Percentiles rank a stretch among this genome's conserved stretches.
Conservation (phyloP, 2,888 invertebrate genomes). For the Cheilosia urbana region DNA sequence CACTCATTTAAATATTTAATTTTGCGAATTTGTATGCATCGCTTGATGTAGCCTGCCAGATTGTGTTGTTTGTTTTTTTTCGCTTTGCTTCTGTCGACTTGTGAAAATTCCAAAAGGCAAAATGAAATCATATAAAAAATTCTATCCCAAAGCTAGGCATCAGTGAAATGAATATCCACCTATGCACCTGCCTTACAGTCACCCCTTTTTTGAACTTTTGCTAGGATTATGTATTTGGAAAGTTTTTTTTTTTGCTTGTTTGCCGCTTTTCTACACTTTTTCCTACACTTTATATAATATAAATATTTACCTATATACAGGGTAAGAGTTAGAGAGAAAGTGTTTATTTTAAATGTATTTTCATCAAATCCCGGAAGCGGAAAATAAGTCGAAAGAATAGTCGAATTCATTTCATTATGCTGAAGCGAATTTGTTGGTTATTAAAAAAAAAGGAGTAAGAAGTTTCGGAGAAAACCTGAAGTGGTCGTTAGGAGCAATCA, state of each 20-base stretch:
- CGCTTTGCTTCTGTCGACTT: slow-evolving; percentile 4
- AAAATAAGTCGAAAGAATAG: slow-evolving; percentile 28
- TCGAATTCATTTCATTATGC: slow-evolving; percentile 43
- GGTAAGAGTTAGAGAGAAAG: too few relatives aligned
- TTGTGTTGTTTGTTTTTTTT: slow-evolving; percentile 42
- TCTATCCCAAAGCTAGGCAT: slow-evolving; percentile 10
- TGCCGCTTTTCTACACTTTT: background rate
- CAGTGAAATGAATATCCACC: slow-evolving; percentile 48
- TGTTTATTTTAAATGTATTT: slow-evolving; percentile 43
- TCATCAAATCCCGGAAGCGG: slow-evolving; percentile 45
- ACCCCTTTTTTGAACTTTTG: background rate
- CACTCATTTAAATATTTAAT: slow-evolving; percentile 58
- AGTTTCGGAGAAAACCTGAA: too few relatives aligned
- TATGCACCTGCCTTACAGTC: slow-evolving; percentile 39
- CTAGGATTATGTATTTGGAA: background rate
- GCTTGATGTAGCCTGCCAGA: slow-evolving; percentile 53
- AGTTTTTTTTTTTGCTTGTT: background rate
- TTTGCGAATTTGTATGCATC: slow-evolving; percentile 56
- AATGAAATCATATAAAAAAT: slow-evolving; percentile 13
- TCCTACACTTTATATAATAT: background rate
- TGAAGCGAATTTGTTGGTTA: slow-evolving; percentile 24
- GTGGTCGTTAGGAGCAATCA: too few relatives aligned
- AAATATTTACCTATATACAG: too few relatives aligned
- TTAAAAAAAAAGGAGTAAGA: too few relatives aligned
- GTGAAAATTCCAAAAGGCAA: background rate